Percentiles rank a stretch among this genome's conserved stretches.
These are phyloP conservation scores for Allacma fusca DNA, from an alignment of 2,888 invertebrate species.

Conservation along the genomic window DNA sequence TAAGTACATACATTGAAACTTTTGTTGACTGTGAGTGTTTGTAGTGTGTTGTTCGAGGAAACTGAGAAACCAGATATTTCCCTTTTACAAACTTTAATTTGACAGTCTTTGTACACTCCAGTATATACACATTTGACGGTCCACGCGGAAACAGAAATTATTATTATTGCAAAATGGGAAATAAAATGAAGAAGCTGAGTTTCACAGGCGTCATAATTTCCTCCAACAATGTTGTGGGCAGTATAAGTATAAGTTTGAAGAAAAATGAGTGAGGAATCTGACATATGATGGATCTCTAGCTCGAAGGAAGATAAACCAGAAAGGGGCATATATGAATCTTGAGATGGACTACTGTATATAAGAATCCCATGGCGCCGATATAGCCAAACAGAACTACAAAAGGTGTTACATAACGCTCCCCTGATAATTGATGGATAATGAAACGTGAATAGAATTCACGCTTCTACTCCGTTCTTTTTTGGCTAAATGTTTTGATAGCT, in stretches of 20 bases:
- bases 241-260: neutral
- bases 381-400: neutral
- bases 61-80: neutral
- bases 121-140: neutral
- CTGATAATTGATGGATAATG: neutral
- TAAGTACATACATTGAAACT: no score
- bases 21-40: no score
- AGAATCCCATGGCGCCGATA: neutral
- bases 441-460: neutral
- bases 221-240: neutral
- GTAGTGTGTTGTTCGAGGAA: no score
- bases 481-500: neutral
- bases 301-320: neutral
- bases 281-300: neutral
- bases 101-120: no score
- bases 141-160: constrained; percentile 12
- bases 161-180: neutral
- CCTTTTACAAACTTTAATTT: neutral
- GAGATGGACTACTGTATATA: neutral
- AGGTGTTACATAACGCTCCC: neutral
- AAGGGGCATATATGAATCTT: neutral
- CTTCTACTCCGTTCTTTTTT: neutral
- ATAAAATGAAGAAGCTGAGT: neutral
- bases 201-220: neutral
- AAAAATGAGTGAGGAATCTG: neutral